Conservation (phyloP, 2,113 vertebrate genomes). For the Rhabdornis inornatus region DNA sequence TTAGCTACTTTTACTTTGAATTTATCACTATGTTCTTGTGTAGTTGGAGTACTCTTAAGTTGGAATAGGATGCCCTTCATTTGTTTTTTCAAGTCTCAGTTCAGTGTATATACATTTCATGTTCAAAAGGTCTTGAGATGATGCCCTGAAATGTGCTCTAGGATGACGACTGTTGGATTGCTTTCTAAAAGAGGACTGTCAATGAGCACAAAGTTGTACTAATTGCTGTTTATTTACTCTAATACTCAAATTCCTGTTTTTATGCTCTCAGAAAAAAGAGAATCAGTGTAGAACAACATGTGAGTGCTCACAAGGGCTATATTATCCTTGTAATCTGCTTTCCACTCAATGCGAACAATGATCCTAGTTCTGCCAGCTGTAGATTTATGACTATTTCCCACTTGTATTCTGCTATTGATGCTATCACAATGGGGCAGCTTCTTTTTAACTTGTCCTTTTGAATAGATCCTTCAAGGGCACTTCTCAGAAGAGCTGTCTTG, state of each 20-base stretch:
- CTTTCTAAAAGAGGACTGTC: neutral
- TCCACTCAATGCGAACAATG: neutral
- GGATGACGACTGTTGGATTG: neutral
- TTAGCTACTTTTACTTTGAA: neutral
- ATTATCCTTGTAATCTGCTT: neutral
- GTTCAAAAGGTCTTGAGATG: neutral
- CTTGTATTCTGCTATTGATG: neutral
- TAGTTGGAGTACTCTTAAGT: neutral
- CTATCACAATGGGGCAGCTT: neutral
- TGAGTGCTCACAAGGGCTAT: neutral
- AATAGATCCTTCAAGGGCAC: neutral
- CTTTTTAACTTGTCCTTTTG: neutral
- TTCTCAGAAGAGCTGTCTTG: neutral
- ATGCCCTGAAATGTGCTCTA: neutral
- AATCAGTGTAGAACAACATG: neutral
- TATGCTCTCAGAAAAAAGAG: neutral
- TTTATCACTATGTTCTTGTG: neutral
- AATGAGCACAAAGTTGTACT: neutral
- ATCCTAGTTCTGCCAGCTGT: neutral
- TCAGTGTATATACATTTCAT: neutral
- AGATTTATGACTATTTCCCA: neutral
- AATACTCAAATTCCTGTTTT: neutral
- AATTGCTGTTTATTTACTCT: neutral
- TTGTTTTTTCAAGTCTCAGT: neutral
- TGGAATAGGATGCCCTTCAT: neutral